phyloP scores from a whole-genome alignment of 2,113 vertebrate genomes.

The Microcebus lehilahytsara region DNA sequence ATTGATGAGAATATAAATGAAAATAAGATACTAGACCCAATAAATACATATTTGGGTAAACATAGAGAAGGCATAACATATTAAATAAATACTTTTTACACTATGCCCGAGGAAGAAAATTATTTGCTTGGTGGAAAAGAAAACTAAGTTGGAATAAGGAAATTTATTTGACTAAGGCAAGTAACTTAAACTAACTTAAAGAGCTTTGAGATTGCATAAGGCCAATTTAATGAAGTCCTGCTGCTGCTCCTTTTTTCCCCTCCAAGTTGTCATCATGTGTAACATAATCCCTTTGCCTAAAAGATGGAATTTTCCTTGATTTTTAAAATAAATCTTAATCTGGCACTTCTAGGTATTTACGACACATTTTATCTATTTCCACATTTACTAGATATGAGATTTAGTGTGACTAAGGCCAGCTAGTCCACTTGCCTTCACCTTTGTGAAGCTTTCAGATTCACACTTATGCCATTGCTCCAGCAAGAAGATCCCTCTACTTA shows the following conservation, averaged over 20 bases:
- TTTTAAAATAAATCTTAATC: background rate
- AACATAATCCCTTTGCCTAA: background rate
- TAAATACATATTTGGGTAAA: background rate
- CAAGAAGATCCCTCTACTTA: background rate
- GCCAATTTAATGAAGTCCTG: background rate
- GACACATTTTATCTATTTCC: background rate
- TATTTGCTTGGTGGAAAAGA: background rate
- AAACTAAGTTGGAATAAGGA: background rate
- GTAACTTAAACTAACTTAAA: background rate
- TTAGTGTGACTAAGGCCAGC: background rate
- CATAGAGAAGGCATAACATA: background rate
- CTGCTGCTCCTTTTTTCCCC: background rate
- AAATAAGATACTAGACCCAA: background rate
- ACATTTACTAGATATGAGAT: background rate
- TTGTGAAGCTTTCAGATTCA: background rate
- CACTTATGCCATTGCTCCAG: background rate
- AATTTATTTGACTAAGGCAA: background rate
- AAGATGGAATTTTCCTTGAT: background rate
- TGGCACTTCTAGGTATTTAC: background rate
- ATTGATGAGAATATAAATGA: background rate
- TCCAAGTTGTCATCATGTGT: background rate
- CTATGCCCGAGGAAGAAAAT: background rate
- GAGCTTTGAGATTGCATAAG: background rate
- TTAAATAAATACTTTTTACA: background rate
- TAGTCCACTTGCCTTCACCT: background rate